Base-by-base conservation (phyloP, 2,888 invertebrate species). In the Drosophila ezoana region DNA sequence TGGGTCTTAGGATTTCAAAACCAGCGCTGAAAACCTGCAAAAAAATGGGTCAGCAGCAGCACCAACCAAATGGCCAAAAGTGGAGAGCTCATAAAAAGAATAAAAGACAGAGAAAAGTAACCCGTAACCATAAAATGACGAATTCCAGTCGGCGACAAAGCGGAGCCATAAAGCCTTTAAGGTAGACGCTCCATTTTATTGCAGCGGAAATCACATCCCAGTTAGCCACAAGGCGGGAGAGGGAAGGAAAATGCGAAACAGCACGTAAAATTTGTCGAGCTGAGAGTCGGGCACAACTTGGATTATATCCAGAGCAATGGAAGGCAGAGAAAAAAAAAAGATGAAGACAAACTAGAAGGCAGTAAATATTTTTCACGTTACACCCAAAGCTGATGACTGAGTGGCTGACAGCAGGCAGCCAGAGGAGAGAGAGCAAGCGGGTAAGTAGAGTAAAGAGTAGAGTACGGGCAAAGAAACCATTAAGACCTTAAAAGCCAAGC, bases 131-230 rank as follows among this genome's bases (percentile, higher is more conserved):
- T 84, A 88, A 88, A 85, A 83, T 72, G 79, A 76, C 76, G 80
- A 86, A 80, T 76, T 87, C 54, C 70, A 67, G 52, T 35, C 60
- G 62, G 51, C 76, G 65, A 64, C 61, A 65, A 79, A 75, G 70
- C 43, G 71, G 60, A 37, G 68, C 67, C 63, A 80, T 85, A 83
- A 86, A 82, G 81, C 78, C 81, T 80, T 88, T 83, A 87, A 88
- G 86, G 88, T 88, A 86, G 72, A 69, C 78, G 58, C 68, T 80
- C 76, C 71, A 74, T 88, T 87, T 84, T 84, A 87, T 83, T 85
- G 80, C 80, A 68, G 76, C 68, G 68, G 72, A 84, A 85, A 84
- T 87, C 88, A 83, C 86, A 87, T 76, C 85, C 66, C 72, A 48
- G 57, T 62, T 67, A 51, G 38, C 47, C 52, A 45, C 48, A 56